Evolutionary conservation across 2,888 invertebrate genomes (phyloP), one percentile per base, ranked within the genome.

Genomic region (Trichogramma evanescens): DNA sequence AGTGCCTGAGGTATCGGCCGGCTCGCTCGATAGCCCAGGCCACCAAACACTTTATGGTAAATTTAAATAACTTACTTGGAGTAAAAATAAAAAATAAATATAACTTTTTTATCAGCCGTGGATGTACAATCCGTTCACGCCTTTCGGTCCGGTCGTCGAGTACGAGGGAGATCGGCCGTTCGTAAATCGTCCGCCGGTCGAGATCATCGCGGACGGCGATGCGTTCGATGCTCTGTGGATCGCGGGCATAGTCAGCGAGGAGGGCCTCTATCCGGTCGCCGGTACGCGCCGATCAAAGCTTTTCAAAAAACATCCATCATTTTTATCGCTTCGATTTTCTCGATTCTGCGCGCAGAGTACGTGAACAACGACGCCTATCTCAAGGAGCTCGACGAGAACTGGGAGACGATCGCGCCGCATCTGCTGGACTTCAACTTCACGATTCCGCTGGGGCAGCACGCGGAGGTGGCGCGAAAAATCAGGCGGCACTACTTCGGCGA

Each of bases 101-200:
- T 42, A 9, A 49, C 41, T 43, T 58, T 39, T 42, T 58, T 77
- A 76, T 48, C 61, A 83, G 82, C 80, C 82, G 13, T 84, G 81
- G 79, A 74, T 85, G 10, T 86, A 86, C 69, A 83, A 85, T 73
- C 84, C 89, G 63, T 88, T 87, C 71, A 83, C 87, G 0, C 86
- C 88, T 0, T 90, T 90, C 72, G 88, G 86, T 0, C 88, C 89
- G 0, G 87, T 88, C 0, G 80, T 85, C 0, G 91, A 92, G 68
- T 78, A 75, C 56, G 77, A 77, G 67, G 77, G 81, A 1, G 75
- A 81, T 0, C 79, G 84, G 26, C 83, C 88, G 0, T 87, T 91
- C 75, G 75, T 92, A 4, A 81, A 82, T 1, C 82, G 86, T 61
- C 81, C 86, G 60, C 91, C 92, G 0, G 82, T 81, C 66, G 80